Conservation (phyloP, 2,797 vertebrate genomes). For the Anabas testudineus region DNA sequence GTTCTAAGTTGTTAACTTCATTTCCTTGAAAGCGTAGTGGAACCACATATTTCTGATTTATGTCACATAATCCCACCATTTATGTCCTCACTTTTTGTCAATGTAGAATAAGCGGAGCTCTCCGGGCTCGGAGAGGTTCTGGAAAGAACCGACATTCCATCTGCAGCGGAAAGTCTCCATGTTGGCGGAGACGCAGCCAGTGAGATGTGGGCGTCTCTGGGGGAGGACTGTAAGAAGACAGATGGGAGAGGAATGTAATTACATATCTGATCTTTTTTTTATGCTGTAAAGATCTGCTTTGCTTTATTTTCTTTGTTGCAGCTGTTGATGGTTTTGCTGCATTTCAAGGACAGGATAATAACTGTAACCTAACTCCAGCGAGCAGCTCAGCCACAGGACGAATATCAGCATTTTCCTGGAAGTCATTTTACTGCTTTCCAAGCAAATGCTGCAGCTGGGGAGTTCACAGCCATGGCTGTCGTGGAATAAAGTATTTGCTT, state of each 20-base stretch:
- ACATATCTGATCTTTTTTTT: background rate
- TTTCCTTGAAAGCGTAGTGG: slow-evolving; percentile 6
- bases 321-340: background rate
- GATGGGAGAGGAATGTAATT: background rate
- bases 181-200: slow-evolving; percentile 90
- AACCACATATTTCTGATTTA: background rate
- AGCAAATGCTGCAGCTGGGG: slow-evolving; percentile 30
- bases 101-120: slow-evolving; percentile 88
- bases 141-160: slow-evolving; percentile 86
- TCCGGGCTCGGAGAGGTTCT: slow-evolving; percentile 80
- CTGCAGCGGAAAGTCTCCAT: slow-evolving; percentile 92
- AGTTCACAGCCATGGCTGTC: slow-evolving; percentile 32
- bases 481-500: slow-evolving; percentile 42
- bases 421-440: slow-evolving; percentile 49
- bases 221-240: slow-evolving; percentile 57
- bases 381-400: slow-evolving; percentile 18
- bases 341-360: slow-evolving; percentile 19
- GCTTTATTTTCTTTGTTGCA: background rate
- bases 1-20: background rate
- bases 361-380: slow-evolving; percentile 52
- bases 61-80: background rate
- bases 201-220: slow-evolving; percentile 82
- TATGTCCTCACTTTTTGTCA: slow-evolving; percentile 69
- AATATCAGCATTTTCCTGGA: slow-evolving; percentile 69
- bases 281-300: background rate